These are phyloP conservation scores for Thermophis baileyi DNA, from an alignment of 2,113 vertebrate species.

Conservation along the genomic window DNA sequence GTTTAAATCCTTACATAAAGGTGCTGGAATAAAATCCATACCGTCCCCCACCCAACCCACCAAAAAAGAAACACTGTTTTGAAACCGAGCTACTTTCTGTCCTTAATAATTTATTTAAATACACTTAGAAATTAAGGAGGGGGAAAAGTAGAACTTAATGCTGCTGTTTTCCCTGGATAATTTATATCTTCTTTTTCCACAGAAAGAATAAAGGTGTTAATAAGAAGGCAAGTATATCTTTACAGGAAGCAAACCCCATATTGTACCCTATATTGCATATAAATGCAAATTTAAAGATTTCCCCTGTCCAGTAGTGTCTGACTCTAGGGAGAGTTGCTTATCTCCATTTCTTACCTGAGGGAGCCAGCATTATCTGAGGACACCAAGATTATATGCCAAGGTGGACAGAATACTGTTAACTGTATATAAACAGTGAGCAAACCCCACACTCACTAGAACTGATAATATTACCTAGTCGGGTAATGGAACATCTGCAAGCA, in stretches of 20 bases:
- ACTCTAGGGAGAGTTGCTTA: neutral
- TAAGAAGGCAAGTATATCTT: neutral
- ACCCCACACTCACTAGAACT: neutral
- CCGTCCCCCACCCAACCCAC: neutral
- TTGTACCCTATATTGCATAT: neutral
- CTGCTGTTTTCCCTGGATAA: neutral
- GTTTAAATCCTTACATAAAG: conserved; percentile 58
- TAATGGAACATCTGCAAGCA: neutral
- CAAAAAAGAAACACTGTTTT: conserved; percentile 35
- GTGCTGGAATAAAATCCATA: neutral
- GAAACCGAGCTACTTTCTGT: conserved; percentile 16
- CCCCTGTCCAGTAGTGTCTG: neutral
- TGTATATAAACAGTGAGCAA: neutral
- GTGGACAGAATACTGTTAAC: neutral
- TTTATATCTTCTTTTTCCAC: neutral
- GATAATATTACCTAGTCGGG: neutral
- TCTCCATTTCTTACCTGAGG: neutral
- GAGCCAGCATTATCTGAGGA: neutral
- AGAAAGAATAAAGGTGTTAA: neutral
- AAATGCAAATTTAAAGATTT: neutral
- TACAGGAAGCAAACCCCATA: neutral
- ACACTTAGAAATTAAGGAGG: conserved; percentile 19
- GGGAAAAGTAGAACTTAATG: conserved; percentile 2
- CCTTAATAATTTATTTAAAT: neutral
- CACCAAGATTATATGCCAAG: neutral